Percentiles rank a stretch among this genome's conserved stretches.
phyloP scores from a whole-genome alignment of 2,113 vertebrate species.

The Boulengeromyrus knoepffleri region DNA sequence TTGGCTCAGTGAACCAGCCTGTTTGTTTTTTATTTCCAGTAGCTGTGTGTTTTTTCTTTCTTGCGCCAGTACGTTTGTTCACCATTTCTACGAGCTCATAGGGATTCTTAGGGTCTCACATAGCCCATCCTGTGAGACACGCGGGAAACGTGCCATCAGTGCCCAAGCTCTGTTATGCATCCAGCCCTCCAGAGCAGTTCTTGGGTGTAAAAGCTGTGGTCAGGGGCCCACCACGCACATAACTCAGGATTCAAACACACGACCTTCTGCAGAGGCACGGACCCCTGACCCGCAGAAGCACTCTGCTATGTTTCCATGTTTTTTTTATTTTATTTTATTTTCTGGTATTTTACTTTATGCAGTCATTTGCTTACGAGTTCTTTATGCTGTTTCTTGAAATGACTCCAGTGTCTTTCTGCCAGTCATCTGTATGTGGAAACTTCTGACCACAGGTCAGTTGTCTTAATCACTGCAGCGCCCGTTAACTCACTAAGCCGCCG shows the following conservation, averaged over 20 bases:
- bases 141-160: too few relatives aligned
- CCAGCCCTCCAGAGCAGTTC: too few relatives aligned
- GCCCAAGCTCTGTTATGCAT: too few relatives aligned
- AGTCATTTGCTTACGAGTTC: neutral
- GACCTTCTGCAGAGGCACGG: neutral
- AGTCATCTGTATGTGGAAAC: neutral
- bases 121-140: too few relatives aligned
- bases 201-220: neutral
- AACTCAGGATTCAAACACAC: neutral
- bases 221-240: neutral
- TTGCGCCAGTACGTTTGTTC: neutral
- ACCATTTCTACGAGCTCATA: neutral
- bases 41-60: neutral
- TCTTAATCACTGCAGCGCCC: neutral
- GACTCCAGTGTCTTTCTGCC: neutral
- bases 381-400: neutral
- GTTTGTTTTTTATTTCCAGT: neutral
- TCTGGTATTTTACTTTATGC: neutral
- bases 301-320: neutral
- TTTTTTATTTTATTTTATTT: neutral
- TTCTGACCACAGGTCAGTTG: neutral
- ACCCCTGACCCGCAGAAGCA: neutral
- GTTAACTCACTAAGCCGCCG: neutral
- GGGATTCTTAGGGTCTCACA: too few relatives aligned
- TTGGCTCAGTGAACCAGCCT: constrained; percentile 35